Evolutionary conservation across 2,113 vertebrate genomes (phyloP).

Genomic region (Oenanthe melanoleuca): DNA sequence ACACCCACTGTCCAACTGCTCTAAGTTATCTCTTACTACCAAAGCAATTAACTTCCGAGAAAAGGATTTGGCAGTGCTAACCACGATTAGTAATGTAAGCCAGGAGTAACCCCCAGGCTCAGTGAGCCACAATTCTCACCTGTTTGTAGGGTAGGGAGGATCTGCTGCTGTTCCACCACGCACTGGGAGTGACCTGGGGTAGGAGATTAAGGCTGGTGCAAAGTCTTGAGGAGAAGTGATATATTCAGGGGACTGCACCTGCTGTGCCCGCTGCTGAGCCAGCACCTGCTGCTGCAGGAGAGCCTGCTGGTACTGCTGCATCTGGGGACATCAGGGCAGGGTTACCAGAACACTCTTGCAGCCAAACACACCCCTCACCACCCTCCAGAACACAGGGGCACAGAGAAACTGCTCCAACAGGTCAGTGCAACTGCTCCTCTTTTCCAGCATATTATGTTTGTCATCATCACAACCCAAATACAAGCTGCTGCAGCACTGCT

Average conservation of each 20-base stretch:
- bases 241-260: slow-evolving; percentile 77
- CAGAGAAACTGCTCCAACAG: background rate
- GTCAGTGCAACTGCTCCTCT: fast-evolving
- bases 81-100: fast-evolving
- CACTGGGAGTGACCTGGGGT: slow-evolving; percentile 72
- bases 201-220: slow-evolving; percentile 81
- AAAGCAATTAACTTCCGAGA: background rate
- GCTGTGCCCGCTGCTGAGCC: slow-evolving; percentile 66
- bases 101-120: background rate
- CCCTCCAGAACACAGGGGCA: fast-evolving
- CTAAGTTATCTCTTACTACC: background rate
- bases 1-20: background rate
- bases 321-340: slow-evolving; percentile 53
- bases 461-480: fast-evolving
- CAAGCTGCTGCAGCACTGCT: background rate
- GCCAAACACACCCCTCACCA: background rate
- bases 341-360: background rate
- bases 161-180: slow-evolving; percentile 74
- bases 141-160: slow-evolving; percentile 73
- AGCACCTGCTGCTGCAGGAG: slow-evolving; percentile 85
- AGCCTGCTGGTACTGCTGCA: slow-evolving; percentile 93
- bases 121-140: slow-evolving; percentile 57
- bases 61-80: background rate
- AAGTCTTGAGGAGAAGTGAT: slow-evolving; percentile 88
- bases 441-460: fast-evolving